phyloP scores from a whole-genome alignment of 2,113 vertebrate species.

The Mus musculus region GRCm39 chr5:108089001-108089500 shows the following conservation, averaged over 20 bases:
- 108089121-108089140: slow-evolving; percentile 5
- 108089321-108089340: slow-evolving; percentile 9
- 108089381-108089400: slow-evolving; percentile 19
- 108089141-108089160: slow-evolving; percentile 44
- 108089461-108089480: slow-evolving; percentile 64
- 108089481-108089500: slow-evolving; percentile 47
- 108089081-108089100: not conserved
- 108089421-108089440: slow-evolving; percentile 51
- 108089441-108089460: slow-evolving; percentile 67
- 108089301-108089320: slow-evolving; percentile 20
- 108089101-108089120: not conserved
- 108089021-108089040: too few relatives aligned
- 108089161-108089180: slow-evolving; percentile 3
- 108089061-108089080: too few relatives aligned
- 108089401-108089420: slow-evolving; percentile 69
- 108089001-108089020: too few relatives aligned
- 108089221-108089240: not conserved
- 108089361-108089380: slow-evolving; percentile 55
- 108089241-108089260: slow-evolving; percentile 15
- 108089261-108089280: slow-evolving; percentile 49
- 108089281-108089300: not conserved
- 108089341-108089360: slow-evolving; percentile 45
- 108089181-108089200: not conserved
- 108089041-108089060: not conserved
- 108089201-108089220: not conserved